Base-by-base conservation (phyloP, 2,888 invertebrate species). In the Patella caerulea region DNA sequence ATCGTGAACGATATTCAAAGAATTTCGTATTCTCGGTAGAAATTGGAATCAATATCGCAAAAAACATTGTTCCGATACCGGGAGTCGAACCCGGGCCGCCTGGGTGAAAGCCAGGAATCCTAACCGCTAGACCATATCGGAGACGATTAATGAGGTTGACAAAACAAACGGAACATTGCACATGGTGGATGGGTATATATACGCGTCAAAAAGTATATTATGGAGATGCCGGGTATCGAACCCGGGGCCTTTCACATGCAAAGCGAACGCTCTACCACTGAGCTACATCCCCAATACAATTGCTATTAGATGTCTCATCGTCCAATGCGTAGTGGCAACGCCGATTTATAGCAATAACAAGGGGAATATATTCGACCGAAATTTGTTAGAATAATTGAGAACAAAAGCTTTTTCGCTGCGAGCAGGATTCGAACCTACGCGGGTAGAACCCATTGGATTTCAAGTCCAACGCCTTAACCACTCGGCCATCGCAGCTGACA, bases 171-270 rank as follows among this genome's bases (percentile, higher is more conserved):
- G 29, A 29, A 29, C 29, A 29, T 29, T 29, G 29, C 29, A 29
- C 29, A 29, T 3, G 29, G 29, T 29, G 29, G 29, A 2, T 3
- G 3, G 29, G 3, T 29, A 29, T 29, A 3, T 45, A 45, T 45
- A 45, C 45, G 7, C 7, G 45, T 45, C 45, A 45, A 65, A 65
- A 65, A 65, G 65, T 7, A 9, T 45, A 7, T 45, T 9, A 73
- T 74, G 74, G 74, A 74, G 74, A 74, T 74, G 74, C 75, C 75
- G 75, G 75, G 75, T 24, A 75, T 75, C 76, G 76, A 76, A 76
- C 76, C 76, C 76, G 76, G 76, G 76, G 76, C 76, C 76, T 76
- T 76, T 76, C 76, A 76, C 76, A 76, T 76, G 76, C 76, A 76
- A 76, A 76, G 76, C 76, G 76, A 76, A 76, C 76, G 76, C 76